phyloP scores from a whole-genome alignment of 2,888 invertebrate genomes.

The Leptodirus hochenwartii region DNA sequence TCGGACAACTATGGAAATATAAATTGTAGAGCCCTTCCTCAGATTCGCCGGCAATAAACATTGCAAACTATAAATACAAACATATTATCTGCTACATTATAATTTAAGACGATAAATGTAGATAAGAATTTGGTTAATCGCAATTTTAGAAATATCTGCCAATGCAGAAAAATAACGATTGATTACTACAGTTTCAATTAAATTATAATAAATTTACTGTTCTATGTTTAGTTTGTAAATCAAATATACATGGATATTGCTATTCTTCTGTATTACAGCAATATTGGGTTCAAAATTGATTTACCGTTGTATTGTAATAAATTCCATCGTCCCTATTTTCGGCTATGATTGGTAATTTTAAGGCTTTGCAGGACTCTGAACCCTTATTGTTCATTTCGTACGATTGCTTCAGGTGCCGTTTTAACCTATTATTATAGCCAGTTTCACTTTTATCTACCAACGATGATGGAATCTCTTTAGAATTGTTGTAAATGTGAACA shows the following conservation, averaged over 20 bases:
- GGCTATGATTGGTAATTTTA: conserved; percentile 36
- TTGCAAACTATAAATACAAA: conserved; percentile 44
- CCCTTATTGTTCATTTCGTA: conserved; percentile 5
- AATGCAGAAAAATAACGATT: too few species aligned
- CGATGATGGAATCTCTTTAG: conserved; percentile 28
- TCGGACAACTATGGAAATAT: conserved; percentile 87
- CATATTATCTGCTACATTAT: too few species aligned
- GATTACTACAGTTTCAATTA: too few species aligned
- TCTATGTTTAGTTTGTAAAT: too few species aligned
- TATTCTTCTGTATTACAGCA: too few species aligned
- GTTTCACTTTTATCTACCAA: too few species aligned
- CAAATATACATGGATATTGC: too few species aligned
- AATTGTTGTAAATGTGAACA: conserved; percentile 42
- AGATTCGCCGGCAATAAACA: conserved; percentile 51
- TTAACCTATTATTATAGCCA: conserved; percentile 11
- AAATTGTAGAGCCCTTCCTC: conserved; percentile 90
- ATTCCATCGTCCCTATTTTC: conserved; percentile 32
- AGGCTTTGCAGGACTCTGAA: conserved; percentile 20
- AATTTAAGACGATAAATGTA: too few species aligned
- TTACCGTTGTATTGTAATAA: conserved; percentile 45
- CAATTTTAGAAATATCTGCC: too few species aligned
- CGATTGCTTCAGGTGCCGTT: conserved; percentile 4
- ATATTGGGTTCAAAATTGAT: too few species aligned
- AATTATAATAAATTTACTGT: too few species aligned
- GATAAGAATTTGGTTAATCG: too few species aligned